These are phyloP conservation scores for Plagodis dolabraria DNA, from an alignment of 2,888 invertebrate genomes.

Conservation along the genomic window DNA sequence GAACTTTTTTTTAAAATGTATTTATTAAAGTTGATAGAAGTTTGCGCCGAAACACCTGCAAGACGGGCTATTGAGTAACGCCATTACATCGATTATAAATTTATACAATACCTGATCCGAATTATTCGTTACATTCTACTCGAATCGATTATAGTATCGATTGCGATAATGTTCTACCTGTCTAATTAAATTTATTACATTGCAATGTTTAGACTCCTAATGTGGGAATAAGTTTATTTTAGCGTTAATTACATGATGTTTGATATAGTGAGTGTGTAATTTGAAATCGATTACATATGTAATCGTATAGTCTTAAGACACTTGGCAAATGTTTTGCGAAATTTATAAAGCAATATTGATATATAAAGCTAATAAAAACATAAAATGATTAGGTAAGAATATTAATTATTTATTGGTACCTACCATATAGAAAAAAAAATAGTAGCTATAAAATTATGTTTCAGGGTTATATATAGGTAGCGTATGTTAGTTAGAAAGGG, in stretches of 20 bases:
- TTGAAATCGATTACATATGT: slow-evolving; percentile 19
- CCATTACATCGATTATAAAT: slow-evolving; percentile 39
- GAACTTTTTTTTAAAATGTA: no score
- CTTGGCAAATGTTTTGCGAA: not conserved
- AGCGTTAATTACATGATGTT: slow-evolving; percentile 10
- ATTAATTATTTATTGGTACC: not conserved
- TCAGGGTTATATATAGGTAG: no score
- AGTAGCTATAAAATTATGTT: not conserved
- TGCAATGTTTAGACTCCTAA: slow-evolving; percentile 16
- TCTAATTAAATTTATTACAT: slow-evolving; percentile 25
- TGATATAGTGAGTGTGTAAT: slow-evolving; percentile 9
- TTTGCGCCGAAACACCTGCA: slow-evolving; percentile 8
- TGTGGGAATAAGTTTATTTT: slow-evolving; percentile 22
- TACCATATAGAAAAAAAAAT: not conserved
- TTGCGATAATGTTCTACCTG: slow-evolving; percentile 14
- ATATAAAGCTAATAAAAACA: slow-evolving; percentile 7
- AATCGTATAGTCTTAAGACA: slow-evolving; percentile 4
- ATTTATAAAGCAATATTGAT: slow-evolving; percentile 8
- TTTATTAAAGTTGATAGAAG: not conserved
- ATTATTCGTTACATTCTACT: slow-evolving; percentile 28
- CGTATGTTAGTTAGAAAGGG: no score
- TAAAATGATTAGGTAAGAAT: not conserved
- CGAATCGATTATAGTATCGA: slow-evolving; percentile 28
- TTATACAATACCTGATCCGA: slow-evolving; percentile 34
- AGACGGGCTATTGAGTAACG: slow-evolving; percentile 43